Evolutionary conservation across 2,888 invertebrate species (phyloP).

Genomic region (Drosophila colorata): DNA sequence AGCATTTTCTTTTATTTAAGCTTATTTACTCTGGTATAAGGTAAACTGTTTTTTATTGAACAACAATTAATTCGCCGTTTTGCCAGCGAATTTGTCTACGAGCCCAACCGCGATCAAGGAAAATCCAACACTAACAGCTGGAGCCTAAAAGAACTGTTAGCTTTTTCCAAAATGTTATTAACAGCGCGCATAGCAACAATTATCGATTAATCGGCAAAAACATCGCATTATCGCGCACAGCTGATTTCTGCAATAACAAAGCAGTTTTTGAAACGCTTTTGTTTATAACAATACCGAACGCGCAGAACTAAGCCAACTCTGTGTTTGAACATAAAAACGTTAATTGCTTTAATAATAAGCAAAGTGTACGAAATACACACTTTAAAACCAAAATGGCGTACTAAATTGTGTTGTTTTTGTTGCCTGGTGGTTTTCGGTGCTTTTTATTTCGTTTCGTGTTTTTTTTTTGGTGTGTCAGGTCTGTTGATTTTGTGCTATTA

Average conservation of each 20-base stretch:
- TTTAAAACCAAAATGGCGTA: conserved; percentile 65
- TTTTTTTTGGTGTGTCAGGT: conserved; percentile 28
- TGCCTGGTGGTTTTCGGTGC: conserved; percentile 32
- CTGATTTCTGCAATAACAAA: conserved; percentile 63
- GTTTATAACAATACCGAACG: conserved; percentile 48
- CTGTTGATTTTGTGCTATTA: conserved; percentile 31
- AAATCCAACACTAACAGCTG: conserved; percentile 18
- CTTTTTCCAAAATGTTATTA: conserved; percentile 7
- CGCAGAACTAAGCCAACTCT: conserved; percentile 3
- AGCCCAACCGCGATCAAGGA: conserved; percentile 26
- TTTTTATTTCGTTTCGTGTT: conserved; percentile 21
- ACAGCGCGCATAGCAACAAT: background rate
- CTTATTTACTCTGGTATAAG: conserved; percentile 8
- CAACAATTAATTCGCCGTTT: background rate
- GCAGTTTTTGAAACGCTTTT: conserved; percentile 44
- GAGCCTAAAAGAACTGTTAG: background rate
- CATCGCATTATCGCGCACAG: conserved; percentile 31
- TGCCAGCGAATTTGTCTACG: background rate
- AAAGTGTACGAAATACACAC: conserved; percentile 18
- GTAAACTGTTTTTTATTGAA: background rate
- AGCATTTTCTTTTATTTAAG: conserved; percentile 57
- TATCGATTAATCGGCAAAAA: conserved; percentile 21
- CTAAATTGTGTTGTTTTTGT: conserved; percentile 45
- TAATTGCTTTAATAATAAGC: conserved; percentile 18
- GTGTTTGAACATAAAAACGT: conserved; percentile 11